Conservation (phyloP, 2,888 invertebrate genomes). For the Hypselothyrea guttata region DNA sequence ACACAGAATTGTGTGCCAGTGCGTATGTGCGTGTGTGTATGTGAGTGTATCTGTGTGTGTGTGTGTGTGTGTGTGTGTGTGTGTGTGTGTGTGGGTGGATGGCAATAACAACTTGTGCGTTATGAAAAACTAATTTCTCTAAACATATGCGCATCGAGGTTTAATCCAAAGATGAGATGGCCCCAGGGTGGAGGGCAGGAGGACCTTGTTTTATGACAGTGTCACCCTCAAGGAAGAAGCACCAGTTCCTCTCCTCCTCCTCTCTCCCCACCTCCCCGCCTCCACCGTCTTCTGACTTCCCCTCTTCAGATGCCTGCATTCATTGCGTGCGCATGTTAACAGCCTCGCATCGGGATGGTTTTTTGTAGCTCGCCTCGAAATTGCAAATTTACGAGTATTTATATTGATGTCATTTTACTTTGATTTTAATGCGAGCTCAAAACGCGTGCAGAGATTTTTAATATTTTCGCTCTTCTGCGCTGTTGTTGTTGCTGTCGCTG, state of each 20-base stretch:
- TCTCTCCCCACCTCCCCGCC: neutral
- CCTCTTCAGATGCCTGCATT: conserved; percentile 6
- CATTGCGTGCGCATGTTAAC: conserved; percentile 24
- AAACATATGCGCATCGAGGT: conserved; percentile 72
- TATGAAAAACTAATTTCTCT: conserved; percentile 80
- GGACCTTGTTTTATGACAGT: conserved; percentile 51
- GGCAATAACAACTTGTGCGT: conserved; percentile 78
- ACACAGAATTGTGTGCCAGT: conserved; percentile 24
- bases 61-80: conserved; percentile 9
- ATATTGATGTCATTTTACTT: conserved; percentile 79
- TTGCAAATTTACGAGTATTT: conserved; percentile 79
- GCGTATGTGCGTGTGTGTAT: conserved; percentile 10
- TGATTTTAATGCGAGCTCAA: conserved; percentile 76
- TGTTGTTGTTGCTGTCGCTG: conserved; percentile 5
- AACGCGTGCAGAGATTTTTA: conserved; percentile 77
- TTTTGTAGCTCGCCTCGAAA: conserved; percentile 56
- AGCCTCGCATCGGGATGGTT: conserved; percentile 30
- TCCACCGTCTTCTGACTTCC: no score
- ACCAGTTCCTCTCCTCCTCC: neutral
- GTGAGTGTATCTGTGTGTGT: conserved; percentile 6
- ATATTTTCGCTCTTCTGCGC: conserved; percentile 44
- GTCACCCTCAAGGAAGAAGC: conserved; percentile 32
- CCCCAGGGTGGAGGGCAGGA: neutral
- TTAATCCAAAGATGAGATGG: conserved; percentile 21
- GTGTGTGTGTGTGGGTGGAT: conserved; percentile 28